Percentiles rank a stretch among this genome's conserved stretches.
Conservation (phyloP, 2,113 vertebrate genomes). For the Sinocyclocheilus maitianheensis region DNA sequence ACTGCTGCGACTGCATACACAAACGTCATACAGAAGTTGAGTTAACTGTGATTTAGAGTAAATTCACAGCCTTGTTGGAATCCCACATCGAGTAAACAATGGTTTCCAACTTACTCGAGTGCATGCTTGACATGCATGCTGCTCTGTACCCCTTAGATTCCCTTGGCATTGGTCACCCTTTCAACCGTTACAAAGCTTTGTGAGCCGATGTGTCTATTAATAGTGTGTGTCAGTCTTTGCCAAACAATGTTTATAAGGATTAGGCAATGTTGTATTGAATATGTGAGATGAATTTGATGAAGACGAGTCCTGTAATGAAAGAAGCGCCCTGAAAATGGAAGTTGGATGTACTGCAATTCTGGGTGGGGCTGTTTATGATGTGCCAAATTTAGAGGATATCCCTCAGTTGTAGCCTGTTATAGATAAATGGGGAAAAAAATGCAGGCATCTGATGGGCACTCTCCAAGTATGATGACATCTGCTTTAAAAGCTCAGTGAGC, state of each 20-base stretch:
- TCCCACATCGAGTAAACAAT: slow-evolving; percentile 36
- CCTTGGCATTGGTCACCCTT: slow-evolving; percentile 16
- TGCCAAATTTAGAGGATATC: slow-evolving; percentile 4
- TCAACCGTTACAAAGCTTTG: neutral
- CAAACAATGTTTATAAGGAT: slow-evolving; percentile 13
- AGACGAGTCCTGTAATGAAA: neutral
- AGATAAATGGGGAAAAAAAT: neutral
- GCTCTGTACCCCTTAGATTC: neutral
- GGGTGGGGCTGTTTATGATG: neutral
- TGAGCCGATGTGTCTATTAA: slow-evolving; percentile 47
- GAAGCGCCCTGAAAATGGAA: slow-evolving; percentile 4
- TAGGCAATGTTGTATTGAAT: neutral
- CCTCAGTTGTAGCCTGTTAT: slow-evolving; percentile 17
- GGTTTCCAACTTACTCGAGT: slow-evolving; percentile 15
- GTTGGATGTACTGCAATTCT: neutral
- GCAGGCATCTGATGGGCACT: slow-evolving; percentile 23
- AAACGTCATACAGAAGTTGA: neutral
- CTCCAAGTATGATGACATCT: slow-evolving; percentile 17
- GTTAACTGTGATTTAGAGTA: slow-evolving; percentile 26
- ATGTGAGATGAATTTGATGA: slow-evolving; percentile 6
- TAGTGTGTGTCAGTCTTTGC: slow-evolving; percentile 27
- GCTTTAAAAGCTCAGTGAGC: slow-evolving; percentile 1
- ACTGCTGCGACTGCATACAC: neutral
- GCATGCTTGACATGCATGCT: slow-evolving; percentile 20
- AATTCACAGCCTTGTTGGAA: neutral